These are phyloP conservation scores for Ectobius pallidus DNA, from an alignment of 2,888 invertebrate species.

Conservation along the genomic window DNA sequence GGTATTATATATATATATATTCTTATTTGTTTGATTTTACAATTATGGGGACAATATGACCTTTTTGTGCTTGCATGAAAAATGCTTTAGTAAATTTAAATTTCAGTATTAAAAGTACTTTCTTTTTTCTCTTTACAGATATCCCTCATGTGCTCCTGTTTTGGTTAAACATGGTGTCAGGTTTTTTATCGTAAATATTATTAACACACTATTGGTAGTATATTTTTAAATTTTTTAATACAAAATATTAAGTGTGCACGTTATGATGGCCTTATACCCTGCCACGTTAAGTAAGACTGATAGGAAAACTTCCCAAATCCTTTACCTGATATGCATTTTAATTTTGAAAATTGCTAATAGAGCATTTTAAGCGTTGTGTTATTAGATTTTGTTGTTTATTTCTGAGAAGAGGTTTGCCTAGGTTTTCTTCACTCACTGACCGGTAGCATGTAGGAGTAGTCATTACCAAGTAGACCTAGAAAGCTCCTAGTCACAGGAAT, in stretches of 20 bases:
- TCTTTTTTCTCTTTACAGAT: slow-evolving; percentile 9
- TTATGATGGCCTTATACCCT: not conserved
- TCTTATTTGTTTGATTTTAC: too few species aligned
- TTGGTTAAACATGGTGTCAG: not conserved
- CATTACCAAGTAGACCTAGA: not conserved
- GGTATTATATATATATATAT: too few species aligned
- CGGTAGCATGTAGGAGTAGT: not conserved
- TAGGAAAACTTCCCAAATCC: not conserved
- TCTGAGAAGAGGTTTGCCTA: not conserved
- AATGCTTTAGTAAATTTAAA: too few species aligned
- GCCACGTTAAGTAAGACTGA: slow-evolving; percentile 19
- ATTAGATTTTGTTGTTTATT: slow-evolving; percentile 7
- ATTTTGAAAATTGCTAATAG: slow-evolving; percentile 8
- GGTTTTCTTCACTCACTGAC: not conserved
- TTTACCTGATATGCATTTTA: not conserved
- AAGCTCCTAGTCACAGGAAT: slow-evolving; percentile 13
- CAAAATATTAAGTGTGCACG: slow-evolving; percentile 24
- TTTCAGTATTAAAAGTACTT: too few species aligned
- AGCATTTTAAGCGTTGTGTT: slow-evolving; percentile 10
- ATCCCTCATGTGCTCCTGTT: not conserved
- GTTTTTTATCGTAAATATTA: too few species aligned
- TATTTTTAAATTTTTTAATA: slow-evolving; percentile 11
- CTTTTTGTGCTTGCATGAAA: too few species aligned
- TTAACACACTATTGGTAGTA: slow-evolving; percentile 12
- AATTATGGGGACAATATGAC: too few species aligned